These are phyloP conservation scores for Tragelaphus strepsiceros DNA, from an alignment of 2,113 vertebrate genomes.

Conservation along the genomic window DNA sequence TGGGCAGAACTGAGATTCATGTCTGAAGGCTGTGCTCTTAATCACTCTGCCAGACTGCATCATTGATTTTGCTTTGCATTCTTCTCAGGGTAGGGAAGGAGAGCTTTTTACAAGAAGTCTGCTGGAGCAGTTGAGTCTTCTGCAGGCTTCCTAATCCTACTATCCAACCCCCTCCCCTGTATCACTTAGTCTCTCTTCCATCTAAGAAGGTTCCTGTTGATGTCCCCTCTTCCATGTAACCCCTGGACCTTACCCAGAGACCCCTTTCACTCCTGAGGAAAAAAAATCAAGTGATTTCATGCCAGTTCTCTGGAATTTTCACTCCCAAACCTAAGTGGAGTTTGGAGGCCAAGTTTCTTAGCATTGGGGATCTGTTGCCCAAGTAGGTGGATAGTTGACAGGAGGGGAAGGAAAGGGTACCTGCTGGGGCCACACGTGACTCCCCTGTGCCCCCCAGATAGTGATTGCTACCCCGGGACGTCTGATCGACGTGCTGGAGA, in stretches of 20 bases:
- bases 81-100: not conserved
- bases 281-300: not conserved
- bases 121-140: not conserved
- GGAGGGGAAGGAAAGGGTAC: not conserved
- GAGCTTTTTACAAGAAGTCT: not conserved
- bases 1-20: not conserved
- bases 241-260: not conserved
- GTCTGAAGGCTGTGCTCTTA: not conserved
- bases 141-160: not conserved
- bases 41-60: not conserved
- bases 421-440: fast-evolving
- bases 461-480: slow-evolving; percentile 96
- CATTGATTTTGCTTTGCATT: not conserved
- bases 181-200: not conserved
- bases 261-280: not conserved
- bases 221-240: not conserved
- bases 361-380: not conserved
- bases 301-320: not conserved
- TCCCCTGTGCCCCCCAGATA: slow-evolving; percentile 80
- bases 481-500: slow-evolving; percentile 97
- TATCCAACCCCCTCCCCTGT: not conserved
- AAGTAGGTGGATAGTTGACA: not conserved
- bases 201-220: not conserved
- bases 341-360: not conserved
- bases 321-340: not conserved